Conservation (phyloP, 2,888 invertebrate species). For the Cataglyphis altisquamis region DNA sequence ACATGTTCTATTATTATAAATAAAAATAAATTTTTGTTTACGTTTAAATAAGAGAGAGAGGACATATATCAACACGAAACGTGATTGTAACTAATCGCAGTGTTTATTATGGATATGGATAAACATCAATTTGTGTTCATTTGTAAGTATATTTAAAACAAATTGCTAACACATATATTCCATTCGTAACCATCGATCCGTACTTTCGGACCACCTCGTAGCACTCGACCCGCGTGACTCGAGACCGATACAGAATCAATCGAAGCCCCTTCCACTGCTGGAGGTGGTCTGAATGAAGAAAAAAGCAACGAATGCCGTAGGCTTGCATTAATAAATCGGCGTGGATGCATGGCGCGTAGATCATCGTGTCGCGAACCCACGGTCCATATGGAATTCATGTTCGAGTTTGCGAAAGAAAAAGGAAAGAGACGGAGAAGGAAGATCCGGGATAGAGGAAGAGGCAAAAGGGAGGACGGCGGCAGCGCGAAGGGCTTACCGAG, state of each 20-base stretch:
- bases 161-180: constrained; percentile 28
- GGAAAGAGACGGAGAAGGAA: neutral
- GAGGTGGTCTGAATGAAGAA: constrained; percentile 55
- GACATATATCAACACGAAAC: neutral
- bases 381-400: constrained; percentile 68
- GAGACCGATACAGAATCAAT: constrained; percentile 55
- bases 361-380: constrained; percentile 79
- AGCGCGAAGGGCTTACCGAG: constrained; percentile 34
- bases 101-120: neutral
- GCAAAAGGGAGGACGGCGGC: constrained; percentile 28
- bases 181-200: constrained; percentile 57
- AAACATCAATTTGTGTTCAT: constrained; percentile 2
- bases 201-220: constrained; percentile 70
- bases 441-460: constrained; percentile 44
- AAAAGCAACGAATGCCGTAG: constrained; percentile 69
- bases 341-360: constrained; percentile 77
- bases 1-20: neutral
- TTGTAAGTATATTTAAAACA: neutral
- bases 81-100: neutral
- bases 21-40: neutral
- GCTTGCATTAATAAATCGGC: constrained; percentile 80
- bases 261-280: constrained; percentile 48
- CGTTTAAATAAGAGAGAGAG: neutral
- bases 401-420: constrained; percentile 47
- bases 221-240: constrained; percentile 39